Evolutionary conservation across 1,140 invertebrate genomes (phyloP).

Genomic region (Paramacrobiotus metropolitanus): DNA sequence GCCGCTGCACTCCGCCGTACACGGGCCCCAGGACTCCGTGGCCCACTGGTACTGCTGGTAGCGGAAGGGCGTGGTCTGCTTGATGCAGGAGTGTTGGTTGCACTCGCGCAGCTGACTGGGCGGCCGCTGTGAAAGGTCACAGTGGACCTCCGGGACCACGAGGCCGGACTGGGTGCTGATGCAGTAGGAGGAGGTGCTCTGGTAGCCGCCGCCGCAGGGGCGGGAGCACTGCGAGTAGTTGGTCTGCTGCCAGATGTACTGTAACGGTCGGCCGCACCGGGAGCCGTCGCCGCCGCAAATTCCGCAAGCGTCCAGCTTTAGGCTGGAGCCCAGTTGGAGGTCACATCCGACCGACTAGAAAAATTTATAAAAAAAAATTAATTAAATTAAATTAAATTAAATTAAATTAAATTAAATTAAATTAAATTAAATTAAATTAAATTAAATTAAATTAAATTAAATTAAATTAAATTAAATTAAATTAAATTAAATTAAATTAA

Average conservation of each 20-base stretch:
- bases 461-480: no score
- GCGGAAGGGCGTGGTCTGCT: background rate
- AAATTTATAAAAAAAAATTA: constrained; percentile 11
- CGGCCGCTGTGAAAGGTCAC: constrained; percentile 46
- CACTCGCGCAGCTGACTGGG: constrained; percentile 47
- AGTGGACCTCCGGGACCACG: constrained; percentile 48
- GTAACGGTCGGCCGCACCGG: constrained; percentile 40
- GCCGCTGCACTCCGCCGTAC: constrained; percentile 55
- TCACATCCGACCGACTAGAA: constrained; percentile 68
- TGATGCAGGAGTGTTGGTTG: constrained; percentile 50
- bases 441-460: no score
- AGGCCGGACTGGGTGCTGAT: constrained; percentile 41
- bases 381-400: no score
- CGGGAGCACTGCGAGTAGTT: constrained; percentile 53
- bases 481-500: no score
- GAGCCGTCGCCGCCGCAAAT: constrained; percentile 69
- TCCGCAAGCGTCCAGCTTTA: constrained; percentile 60
- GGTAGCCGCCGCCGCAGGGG: constrained; percentile 71
- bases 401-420: no score
- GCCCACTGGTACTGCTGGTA: constrained; percentile 41
- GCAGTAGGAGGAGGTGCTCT: constrained; percentile 50
- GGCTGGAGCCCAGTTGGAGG: constrained; percentile 52
- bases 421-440: no score
- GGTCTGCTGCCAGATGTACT: constrained; percentile 55
- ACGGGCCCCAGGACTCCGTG: constrained; percentile 58